Percentiles rank a stretch among this genome's conserved stretches.
Evolutionary conservation across 1,140 invertebrate species (phyloP).

Genomic region (Cherax destructor): DNA sequence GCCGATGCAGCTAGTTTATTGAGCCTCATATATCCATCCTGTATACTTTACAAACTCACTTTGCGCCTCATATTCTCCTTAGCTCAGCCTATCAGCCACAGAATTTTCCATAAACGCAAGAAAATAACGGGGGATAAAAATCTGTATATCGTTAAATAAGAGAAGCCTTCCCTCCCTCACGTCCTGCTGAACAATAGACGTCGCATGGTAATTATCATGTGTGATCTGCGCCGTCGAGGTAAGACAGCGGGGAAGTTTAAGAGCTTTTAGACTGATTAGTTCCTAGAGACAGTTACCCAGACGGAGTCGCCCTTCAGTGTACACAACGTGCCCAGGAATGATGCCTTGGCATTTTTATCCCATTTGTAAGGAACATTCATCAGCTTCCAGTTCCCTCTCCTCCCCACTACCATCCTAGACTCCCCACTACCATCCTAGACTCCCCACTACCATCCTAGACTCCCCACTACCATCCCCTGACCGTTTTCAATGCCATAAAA

Average conservation of each 20-base stretch:
- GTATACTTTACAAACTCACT: too few species aligned
- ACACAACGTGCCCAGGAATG: not conserved
- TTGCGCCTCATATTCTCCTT: too few species aligned
- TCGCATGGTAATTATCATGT: conserved; percentile 28
- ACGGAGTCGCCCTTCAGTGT: not conserved
- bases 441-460: not conserved
- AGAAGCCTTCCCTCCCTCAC: not conserved
- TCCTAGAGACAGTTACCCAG: not conserved
- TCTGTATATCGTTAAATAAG: too few species aligned
- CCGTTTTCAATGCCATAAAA: too few species aligned
- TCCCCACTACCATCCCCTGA: not conserved
- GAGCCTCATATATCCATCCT: too few species aligned
- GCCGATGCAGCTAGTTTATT: too few species aligned
- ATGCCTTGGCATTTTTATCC: not conserved
- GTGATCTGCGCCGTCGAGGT: conserved; percentile 25
- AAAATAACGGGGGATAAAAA: too few species aligned
- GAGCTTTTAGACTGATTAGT: conserved; percentile 37
- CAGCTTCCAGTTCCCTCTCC: not conserved
- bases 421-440: not conserved
- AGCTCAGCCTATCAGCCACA: too few species aligned
- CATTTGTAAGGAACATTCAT: not conserved
- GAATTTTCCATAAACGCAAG: too few species aligned
- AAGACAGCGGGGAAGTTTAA: not conserved
- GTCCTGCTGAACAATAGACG: conserved; percentile 19
- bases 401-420: not conserved